Evolutionary conservation across 2,797 vertebrate genomes (phyloP).

Genomic region (Aphelocoma californica): DNA sequence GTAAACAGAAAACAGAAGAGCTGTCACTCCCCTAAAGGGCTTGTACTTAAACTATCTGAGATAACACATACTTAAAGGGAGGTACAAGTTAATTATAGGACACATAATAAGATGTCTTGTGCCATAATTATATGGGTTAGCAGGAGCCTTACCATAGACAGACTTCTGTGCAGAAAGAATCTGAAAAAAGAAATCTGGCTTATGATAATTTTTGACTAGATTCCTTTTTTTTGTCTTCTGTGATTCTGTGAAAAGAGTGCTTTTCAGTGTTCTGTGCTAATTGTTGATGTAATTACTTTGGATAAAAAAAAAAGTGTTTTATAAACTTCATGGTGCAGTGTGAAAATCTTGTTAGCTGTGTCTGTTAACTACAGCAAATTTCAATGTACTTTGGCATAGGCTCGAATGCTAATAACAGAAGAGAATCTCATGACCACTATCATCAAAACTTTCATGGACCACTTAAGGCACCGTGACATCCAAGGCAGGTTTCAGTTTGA

Average conservation of each 20-base stretch:
- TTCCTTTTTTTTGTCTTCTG: not conserved
- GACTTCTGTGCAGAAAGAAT: not conserved
- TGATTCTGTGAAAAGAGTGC: not conserved
- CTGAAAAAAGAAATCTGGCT: not conserved
- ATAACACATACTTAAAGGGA: not conserved
- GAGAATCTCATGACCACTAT: slow-evolving; percentile 95
- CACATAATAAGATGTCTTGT: not conserved
- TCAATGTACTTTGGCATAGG: slow-evolving; percentile 77
- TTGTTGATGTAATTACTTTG: not conserved
- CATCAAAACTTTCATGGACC: slow-evolving; percentile 94
- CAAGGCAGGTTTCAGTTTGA: slow-evolving; percentile 97
- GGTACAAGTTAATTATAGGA: not conserved
- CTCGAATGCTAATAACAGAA: slow-evolving; percentile 93
- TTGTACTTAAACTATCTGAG: not conserved
- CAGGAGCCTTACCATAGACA: not conserved
- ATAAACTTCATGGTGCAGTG: not conserved
- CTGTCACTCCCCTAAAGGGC: not conserved
- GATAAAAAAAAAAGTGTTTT: not conserved
- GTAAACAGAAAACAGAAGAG: not conserved
- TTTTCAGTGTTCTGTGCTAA: not conserved
- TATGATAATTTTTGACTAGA: not conserved
- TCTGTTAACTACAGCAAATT: slow-evolving; percentile 24
- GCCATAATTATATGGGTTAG: not conserved
- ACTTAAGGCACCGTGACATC: slow-evolving; percentile 88
- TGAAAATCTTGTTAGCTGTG: not conserved